Conservation (phyloP, 2,113 vertebrate species). For the Tympanuchus pallidicinctus region DNA sequence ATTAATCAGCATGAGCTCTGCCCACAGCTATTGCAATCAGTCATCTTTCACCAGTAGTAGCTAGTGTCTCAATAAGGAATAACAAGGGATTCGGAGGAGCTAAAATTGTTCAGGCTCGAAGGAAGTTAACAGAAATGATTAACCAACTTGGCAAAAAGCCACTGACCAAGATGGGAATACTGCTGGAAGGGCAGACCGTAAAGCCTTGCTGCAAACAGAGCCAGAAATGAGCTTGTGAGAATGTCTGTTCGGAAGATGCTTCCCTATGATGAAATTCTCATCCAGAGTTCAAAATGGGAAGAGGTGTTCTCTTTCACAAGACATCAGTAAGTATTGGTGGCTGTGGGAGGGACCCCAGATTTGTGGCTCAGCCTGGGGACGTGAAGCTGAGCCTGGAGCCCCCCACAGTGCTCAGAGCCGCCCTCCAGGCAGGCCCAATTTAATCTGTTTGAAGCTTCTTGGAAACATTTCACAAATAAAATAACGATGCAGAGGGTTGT, state of each 20-base stretch:
- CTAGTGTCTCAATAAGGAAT: neutral
- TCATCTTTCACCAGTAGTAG: neutral
- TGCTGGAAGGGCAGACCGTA: neutral
- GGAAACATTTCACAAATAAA: neutral
- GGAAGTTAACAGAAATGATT: neutral
- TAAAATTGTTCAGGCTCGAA: neutral
- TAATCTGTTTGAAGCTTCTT: neutral
- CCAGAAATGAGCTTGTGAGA: neutral
- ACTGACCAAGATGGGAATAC: neutral
- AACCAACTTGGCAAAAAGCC: neutral
- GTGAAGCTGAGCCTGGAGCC: neutral
- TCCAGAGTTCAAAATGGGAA: neutral
- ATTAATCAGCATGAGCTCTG: neutral
- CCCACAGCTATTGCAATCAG: slow-evolving; percentile 2
- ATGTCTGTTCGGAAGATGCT: neutral
- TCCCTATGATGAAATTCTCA: neutral
- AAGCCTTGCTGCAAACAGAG: neutral
- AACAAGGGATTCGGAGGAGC: neutral
- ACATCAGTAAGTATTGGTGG: fast-evolving
- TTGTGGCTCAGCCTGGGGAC: too few relatives aligned
- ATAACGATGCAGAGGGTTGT: neutral
- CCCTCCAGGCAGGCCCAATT: neutral
- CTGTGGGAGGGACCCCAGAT: too few relatives aligned
- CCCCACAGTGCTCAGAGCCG: neutral
- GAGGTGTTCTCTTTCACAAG: neutral